Evolutionary conservation across 2,888 invertebrate species (phyloP).

Genomic region (Unio pictorum): DNA sequence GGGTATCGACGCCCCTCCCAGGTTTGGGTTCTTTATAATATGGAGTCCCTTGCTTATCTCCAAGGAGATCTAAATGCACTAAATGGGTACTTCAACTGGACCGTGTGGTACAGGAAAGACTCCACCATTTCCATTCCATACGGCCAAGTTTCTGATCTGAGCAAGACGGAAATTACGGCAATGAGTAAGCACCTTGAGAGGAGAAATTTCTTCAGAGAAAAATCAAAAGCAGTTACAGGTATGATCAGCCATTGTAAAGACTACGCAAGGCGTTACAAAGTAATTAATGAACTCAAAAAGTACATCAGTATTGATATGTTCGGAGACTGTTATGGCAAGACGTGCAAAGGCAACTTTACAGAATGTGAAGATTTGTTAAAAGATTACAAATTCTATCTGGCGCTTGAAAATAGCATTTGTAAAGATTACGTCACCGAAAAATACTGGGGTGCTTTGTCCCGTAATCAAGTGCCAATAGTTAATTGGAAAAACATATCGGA

Average conservation of each 20-base stretch:
- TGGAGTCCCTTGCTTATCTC: slow-evolving; percentile 50
- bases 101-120: slow-evolving; percentile 49
- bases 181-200: slow-evolving; percentile 1
- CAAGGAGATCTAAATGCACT: slow-evolving; percentile 31
- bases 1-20: slow-evolving; percentile 34
- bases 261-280: slow-evolving; percentile 23
- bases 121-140: slow-evolving; percentile 46
- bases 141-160: slow-evolving; percentile 27
- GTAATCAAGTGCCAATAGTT: slow-evolving; percentile 52
- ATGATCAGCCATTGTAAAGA: slow-evolving; percentile 37
- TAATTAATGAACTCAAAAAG: slow-evolving; percentile 22
- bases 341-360: slow-evolving; percentile 2
- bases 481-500: slow-evolving; percentile 39
- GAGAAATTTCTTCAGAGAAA: slow-evolving; percentile 24
- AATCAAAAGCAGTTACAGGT: slow-evolving; percentile 17
- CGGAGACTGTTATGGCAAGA: slow-evolving; percentile 12
- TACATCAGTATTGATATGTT: slow-evolving; percentile 22
- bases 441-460: slow-evolving; percentile 43
- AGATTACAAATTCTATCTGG: slow-evolving; percentile 51
- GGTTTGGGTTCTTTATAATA: slow-evolving; percentile 51
- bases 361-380: slow-evolving; percentile 30
- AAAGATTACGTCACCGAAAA: slow-evolving; percentile 57
- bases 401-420: slow-evolving; percentile 54
- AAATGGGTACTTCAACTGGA: slow-evolving; percentile 54
- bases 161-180: slow-evolving; percentile 9